These are phyloP conservation scores for Sebastes alutus DNA, from an alignment of 2,797 vertebrate species.

Conservation along the genomic window DNA sequence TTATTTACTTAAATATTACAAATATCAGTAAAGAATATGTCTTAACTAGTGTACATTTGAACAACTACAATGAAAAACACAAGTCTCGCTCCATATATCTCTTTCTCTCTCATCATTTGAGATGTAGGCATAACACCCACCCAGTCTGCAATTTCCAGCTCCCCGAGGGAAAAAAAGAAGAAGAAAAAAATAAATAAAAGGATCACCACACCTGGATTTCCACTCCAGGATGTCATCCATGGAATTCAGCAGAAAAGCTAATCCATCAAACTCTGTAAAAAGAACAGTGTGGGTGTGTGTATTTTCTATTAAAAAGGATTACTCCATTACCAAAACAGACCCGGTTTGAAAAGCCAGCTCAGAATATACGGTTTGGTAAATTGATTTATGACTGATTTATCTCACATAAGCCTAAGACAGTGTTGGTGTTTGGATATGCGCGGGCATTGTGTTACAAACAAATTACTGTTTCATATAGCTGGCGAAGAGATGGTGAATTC, in stretches of 20 bases:
- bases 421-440: conserved; percentile 70
- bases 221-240: conserved; percentile 73
- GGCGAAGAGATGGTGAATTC: conserved; percentile 51
- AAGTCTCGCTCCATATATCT: not conserved
- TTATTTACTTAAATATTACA: not conserved
- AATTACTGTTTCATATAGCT: conserved; percentile 58
- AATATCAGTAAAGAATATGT: not conserved
- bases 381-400: conserved; percentile 81
- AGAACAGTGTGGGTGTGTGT: conserved; percentile 63
- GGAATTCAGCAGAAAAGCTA: conserved; percentile 73
- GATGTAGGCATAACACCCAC: conserved; percentile 43
- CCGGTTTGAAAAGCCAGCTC: conserved; percentile 65
- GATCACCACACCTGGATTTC: conserved; percentile 76
- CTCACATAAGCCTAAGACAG: conserved; percentile 65
- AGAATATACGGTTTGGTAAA: conserved; percentile 75
- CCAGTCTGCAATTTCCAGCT: conserved; percentile 44
- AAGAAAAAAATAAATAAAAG: conserved; percentile 33
- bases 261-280: conserved; percentile 78
- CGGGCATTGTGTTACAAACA: conserved; percentile 72
- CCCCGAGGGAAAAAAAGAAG: not conserved
- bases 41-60: not conserved
- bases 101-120: conserved; percentile 3
- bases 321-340: conserved; percentile 78
- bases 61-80: conserved; percentile 14
- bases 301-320: conserved; percentile 83